Evolutionary conservation across 2,888 invertebrate species (phyloP).

Genomic region (Diogma glabrata): DNA sequence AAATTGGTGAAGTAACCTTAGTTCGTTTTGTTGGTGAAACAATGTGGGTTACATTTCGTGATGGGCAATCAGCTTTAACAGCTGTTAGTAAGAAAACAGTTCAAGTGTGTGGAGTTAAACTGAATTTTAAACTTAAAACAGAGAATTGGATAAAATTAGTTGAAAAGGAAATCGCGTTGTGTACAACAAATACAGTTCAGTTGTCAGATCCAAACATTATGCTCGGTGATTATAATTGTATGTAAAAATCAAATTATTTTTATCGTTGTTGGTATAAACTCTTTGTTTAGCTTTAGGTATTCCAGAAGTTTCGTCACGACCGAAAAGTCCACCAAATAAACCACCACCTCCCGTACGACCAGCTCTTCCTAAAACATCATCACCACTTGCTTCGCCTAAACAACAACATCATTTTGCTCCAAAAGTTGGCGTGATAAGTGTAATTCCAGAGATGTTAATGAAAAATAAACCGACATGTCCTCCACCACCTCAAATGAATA

Average conservation of each 20-base stretch:
- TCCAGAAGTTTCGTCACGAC: conserved; percentile 39
- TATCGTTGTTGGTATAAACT: conserved; percentile 19
- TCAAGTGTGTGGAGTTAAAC: conserved; percentile 50
- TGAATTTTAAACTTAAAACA: conserved; percentile 67
- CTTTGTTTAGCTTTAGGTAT: conserved; percentile 31
- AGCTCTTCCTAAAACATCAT: conserved; percentile 42
- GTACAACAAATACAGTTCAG: conserved; percentile 74
- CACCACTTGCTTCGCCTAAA: conserved; percentile 39
- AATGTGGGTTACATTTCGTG: conserved; percentile 86
- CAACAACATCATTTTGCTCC: conserved; percentile 27
- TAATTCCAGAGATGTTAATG: conserved; percentile 31
- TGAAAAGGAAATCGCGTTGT: conserved; percentile 70
- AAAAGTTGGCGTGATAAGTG: conserved; percentile 44
- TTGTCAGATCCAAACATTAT: conserved; percentile 39
- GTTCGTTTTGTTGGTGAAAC: conserved; percentile 82
- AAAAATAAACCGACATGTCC: conserved; percentile 12
- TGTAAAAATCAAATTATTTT: conserved; percentile 17
- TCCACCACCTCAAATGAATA: not conserved
- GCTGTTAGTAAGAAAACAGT: conserved; percentile 48
- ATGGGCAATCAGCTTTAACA: conserved; percentile 76
- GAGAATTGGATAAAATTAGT: conserved; percentile 75
- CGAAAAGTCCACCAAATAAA: conserved; percentile 40
- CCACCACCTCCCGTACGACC: conserved; percentile 42
- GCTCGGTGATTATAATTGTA: conserved; percentile 34
- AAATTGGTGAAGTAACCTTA: conserved; percentile 80